Conservation (phyloP, 2,797 vertebrate species). For the Vultur gryphus region DNA sequence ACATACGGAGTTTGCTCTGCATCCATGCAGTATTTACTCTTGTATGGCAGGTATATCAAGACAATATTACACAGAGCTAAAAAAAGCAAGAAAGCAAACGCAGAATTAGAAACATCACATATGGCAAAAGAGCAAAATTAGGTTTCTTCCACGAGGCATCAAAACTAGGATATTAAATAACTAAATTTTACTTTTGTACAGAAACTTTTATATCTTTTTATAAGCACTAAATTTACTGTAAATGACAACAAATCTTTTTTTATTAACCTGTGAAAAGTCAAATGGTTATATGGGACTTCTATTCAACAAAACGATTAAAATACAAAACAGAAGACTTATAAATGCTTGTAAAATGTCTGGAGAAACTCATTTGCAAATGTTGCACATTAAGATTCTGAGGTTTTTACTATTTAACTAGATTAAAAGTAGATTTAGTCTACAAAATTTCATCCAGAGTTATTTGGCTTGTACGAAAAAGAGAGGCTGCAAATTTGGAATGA, state of each 20-base stretch:
- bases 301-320: background rate
- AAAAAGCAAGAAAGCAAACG: background rate
- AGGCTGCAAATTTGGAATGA: background rate
- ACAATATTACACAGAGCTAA: background rate
- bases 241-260: background rate
- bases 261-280: background rate
- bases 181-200: background rate
- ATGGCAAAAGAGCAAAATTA: background rate
- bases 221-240: background rate
- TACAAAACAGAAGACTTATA: background rate
- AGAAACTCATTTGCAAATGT: background rate
- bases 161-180: background rate
- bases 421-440: background rate
- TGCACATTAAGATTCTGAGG: background rate
- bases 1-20: background rate
- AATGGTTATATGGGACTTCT: background rate
- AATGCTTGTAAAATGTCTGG: background rate
- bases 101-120: background rate
- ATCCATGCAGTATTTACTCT: background rate
- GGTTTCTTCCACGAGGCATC: background rate
- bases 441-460: background rate
- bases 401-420: background rate
- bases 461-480: background rate
- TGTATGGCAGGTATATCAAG: background rate
- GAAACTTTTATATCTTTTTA: background rate